Evolutionary conservation across 2,113 vertebrate genomes (phyloP).

Genomic region (Sprattus sprattus): DNA sequence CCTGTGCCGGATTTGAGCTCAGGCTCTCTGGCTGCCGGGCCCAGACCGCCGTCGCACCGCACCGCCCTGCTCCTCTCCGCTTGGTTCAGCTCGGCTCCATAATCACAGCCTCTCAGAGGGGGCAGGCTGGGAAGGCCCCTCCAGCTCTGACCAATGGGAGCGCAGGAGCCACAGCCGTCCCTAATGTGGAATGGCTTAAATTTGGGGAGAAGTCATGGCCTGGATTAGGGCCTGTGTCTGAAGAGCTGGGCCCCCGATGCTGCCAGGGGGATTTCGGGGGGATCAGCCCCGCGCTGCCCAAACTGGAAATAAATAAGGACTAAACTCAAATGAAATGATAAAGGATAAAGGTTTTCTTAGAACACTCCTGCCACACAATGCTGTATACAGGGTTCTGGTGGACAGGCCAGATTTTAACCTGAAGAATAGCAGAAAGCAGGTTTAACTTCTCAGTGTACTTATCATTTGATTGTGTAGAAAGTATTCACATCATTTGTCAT

Average conservation of each 20-base stretch:
- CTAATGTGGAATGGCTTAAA: constrained; percentile 62
- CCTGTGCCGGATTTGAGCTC: background rate
- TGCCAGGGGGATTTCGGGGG: constrained; percentile 51
- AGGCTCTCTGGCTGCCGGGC: background rate
- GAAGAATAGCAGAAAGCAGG: constrained; percentile 33
- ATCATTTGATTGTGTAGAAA: background rate
- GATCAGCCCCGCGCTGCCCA: constrained; percentile 53
- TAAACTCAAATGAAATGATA: constrained; percentile 47
- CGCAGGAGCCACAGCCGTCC: constrained; percentile 47
- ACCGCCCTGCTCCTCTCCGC: background rate
- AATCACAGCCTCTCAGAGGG: constrained; percentile 41
- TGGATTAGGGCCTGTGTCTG: constrained; percentile 59
- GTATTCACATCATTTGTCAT: background rate
- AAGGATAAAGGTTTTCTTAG: constrained; percentile 39
- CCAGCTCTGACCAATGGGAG: constrained; percentile 43
- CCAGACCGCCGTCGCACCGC: too few relatives aligned
- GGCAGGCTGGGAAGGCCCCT: constrained; percentile 36
- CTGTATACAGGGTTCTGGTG: constrained; percentile 32
- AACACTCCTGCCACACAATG: constrained; percentile 22
- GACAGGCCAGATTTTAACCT: constrained; percentile 26
- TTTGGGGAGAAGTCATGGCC: constrained; percentile 55
- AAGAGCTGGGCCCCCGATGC: constrained; percentile 49
- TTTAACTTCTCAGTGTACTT: constrained; percentile 25
- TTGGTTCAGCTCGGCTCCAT: background rate
- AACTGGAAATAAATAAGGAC: constrained; percentile 58